phyloP scores from a whole-genome alignment of 2,888 invertebrate genomes.

The Lepidochrysops patricia region DNA sequence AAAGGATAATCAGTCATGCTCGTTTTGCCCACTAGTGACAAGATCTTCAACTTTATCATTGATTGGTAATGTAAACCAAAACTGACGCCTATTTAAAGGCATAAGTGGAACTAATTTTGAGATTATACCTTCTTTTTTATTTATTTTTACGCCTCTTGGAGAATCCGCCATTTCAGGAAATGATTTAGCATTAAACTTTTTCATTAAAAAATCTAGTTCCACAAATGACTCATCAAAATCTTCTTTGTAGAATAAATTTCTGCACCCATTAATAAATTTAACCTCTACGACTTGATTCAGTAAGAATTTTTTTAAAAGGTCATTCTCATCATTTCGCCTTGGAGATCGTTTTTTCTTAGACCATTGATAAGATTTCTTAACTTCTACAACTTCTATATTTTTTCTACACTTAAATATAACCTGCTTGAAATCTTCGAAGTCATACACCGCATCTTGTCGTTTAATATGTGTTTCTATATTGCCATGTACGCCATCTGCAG shows the following conservation, averaged over 20 bases:
- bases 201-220: slow-evolving; percentile 18
- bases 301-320: slow-evolving; percentile 17
- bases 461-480: slow-evolving; percentile 18
- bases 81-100: slow-evolving; percentile 18
- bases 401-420: slow-evolving; percentile 15
- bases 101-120: slow-evolving; percentile 19
- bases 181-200: slow-evolving; percentile 13
- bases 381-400: slow-evolving; percentile 13
- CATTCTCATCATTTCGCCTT: slow-evolving; percentile 19
- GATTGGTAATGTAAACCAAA: slow-evolving; percentile 12
- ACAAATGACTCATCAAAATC: slow-evolving; percentile 14
- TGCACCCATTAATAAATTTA: slow-evolving; percentile 15
- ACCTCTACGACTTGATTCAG: slow-evolving; percentile 19
- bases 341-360: slow-evolving; percentile 19
- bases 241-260: neutral
- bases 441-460: slow-evolving; percentile 13
- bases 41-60: slow-evolving; percentile 9
- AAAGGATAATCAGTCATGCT: slow-evolving; percentile 7
- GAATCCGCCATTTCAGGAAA: slow-evolving; percentile 16
- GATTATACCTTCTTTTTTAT: slow-evolving; percentile 19
- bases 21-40: slow-evolving; percentile 6
- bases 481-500: slow-evolving; percentile 20
- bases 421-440: slow-evolving; percentile 16
- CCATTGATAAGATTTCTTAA: slow-evolving; percentile 19
- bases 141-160: slow-evolving; percentile 20